Percentiles rank a stretch among this genome's conserved stretches.
phyloP scores from a whole-genome alignment of 2,888 invertebrate genomes.

The Aleiodes alternator region DNA sequence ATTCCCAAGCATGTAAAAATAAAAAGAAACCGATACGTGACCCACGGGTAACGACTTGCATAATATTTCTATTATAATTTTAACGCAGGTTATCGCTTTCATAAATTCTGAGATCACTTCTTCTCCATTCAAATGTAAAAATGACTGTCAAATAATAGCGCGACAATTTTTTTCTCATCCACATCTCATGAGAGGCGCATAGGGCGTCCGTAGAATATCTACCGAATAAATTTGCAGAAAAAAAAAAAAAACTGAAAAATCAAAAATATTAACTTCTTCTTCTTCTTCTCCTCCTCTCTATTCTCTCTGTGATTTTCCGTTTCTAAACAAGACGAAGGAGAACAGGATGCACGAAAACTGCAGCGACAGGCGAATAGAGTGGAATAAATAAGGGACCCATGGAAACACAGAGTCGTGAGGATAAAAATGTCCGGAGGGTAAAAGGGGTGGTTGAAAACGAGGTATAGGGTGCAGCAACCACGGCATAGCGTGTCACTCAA shows the following conservation, averaged over 20 bases:
- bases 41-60: slow-evolving; percentile 62
- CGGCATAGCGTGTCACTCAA: slow-evolving; percentile 70
- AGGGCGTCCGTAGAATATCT: not conserved
- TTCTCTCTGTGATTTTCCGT: not conserved
- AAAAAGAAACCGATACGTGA: not conserved
- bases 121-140: slow-evolving; percentile 34
- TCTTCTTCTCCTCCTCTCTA: not conserved
- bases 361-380: slow-evolving; percentile 26
- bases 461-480: slow-evolving; percentile 45
- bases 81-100: slow-evolving; percentile 70
- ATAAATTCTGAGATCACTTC: slow-evolving; percentile 5
- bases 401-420: slow-evolving; percentile 8
- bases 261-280: not conserved
- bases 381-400: not conserved
- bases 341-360: slow-evolving; percentile 28
- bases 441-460: slow-evolving; percentile 54
- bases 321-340: not conserved
- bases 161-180: not conserved
- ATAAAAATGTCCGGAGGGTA: slow-evolving; percentile 61
- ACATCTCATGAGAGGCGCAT: not conserved
- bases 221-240: not conserved
- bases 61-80: slow-evolving; percentile 72
- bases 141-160: not conserved
- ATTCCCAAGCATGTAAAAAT: too few relatives aligned
- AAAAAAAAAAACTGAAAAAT: not conserved